Evolutionary conservation across 2,888 invertebrate genomes (phyloP), one percentile per base, ranked within the genome.

Genomic region (Sericinus montela): DNA sequence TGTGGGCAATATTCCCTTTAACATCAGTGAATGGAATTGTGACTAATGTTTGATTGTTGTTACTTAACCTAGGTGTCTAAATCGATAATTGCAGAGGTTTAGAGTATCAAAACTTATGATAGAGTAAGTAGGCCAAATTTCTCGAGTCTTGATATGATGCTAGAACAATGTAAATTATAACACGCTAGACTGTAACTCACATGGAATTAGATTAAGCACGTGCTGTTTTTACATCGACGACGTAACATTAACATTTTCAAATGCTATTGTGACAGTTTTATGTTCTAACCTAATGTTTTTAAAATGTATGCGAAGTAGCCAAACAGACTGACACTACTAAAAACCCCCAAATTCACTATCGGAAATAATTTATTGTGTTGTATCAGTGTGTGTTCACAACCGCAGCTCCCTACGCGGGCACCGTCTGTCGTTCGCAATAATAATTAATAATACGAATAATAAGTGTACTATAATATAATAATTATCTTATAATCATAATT

Each of bases 401-500:
- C 5, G 42, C 42, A 42, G 30, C 42, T 43, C 32, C 23, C 43
- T 43, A 38, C 43, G 38, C 41, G 42, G n/a, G 10, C 30, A 32
- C 47, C 25, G 36, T 10, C 6, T n/a, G 37, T 28, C 42, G 54
- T 56, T 48, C 51, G 50, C 43, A 52, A 53, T 50, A 60, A 62
- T 62, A 64, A 23, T 32, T 11, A 19, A 19, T 19, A 19, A 43
- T 23, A 42, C 25, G 44, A 28, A 38, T 61, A 56, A 60, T 62
- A 56, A 59, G 29, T 45, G 35, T 37, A 36, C 29, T 29, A 41
- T 40, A 29, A 29, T 29, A 37, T 30, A 41, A 48, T 41, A 36
- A 42, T 41, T 42, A 38, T 34, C 13, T 30, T 54, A 59, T 57
- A 60, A 67, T 60, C 65, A 68, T 69, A 71, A 60, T 58, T 52